A percentile compares a stretch with the other conserved stretches of the same genome.
Conservation (phyloP, 2,113 vertebrate genomes). For the Peromyscus maniculatus region DNA sequence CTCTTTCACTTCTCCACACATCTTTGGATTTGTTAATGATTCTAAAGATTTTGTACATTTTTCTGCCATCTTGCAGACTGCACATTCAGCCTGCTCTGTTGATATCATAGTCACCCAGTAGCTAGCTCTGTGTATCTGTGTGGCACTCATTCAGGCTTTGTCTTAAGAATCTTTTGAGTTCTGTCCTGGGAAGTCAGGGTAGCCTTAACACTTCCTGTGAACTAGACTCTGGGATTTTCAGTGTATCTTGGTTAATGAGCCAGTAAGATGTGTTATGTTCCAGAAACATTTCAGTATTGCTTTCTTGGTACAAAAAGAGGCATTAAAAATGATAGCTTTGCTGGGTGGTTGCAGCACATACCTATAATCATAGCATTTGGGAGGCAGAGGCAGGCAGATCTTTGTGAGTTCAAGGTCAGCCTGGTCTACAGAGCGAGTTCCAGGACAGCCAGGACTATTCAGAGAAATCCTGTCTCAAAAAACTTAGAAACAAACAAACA, state of each 20-base stretch:
- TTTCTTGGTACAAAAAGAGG: conserved; percentile 3
- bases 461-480: not conserved
- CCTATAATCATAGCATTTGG: not conserved
- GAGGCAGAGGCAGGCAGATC: not conserved
- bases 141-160: not conserved
- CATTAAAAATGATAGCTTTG: conserved; percentile 10
- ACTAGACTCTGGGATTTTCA: not conserved
- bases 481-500: not conserved
- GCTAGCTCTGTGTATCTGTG: not conserved
- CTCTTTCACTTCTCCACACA: not conserved
- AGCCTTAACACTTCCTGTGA: not conserved
- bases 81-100: not conserved
- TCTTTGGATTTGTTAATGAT: not conserved
- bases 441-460: not conserved
- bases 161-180: conserved; percentile 19
- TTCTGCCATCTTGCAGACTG: not conserved
- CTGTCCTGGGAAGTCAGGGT: not conserved
- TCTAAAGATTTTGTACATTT: not conserved
- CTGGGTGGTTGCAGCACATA: not conserved
- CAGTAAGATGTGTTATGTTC: not conserved
- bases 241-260: not conserved
- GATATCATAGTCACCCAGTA: not conserved
- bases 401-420: not conserved
- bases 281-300: not conserved
- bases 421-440: not conserved